phyloP scores from a whole-genome alignment of 2,797 vertebrate genomes.

The Microchirus variegatus region DNA sequence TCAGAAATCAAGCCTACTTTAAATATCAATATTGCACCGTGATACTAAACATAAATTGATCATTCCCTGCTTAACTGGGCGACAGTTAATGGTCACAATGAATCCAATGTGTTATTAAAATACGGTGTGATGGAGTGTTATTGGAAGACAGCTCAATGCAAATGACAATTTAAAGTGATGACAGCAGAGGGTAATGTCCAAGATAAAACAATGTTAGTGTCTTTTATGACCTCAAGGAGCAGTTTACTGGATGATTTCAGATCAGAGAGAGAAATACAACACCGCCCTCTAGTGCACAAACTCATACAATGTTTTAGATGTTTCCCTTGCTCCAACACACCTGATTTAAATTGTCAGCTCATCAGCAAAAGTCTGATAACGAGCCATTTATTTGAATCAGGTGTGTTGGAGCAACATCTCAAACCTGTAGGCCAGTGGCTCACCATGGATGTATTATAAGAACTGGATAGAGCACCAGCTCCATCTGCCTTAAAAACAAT shows the following conservation, averaged over 20 bases:
- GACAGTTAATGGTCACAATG: not conserved
- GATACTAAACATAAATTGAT: not conserved
- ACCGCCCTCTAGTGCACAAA: conserved; percentile 53
- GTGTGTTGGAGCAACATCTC: too few species aligned
- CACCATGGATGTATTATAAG: too few species aligned
- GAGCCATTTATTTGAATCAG: too few species aligned
- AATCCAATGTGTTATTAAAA: not conserved
- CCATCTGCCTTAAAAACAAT: too few species aligned
- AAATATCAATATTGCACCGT: conserved; percentile 25
- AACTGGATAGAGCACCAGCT: too few species aligned
- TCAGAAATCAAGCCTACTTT: conserved; percentile 46
- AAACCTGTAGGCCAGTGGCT: too few species aligned
- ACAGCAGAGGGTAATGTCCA: not conserved
- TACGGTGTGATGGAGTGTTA: not conserved
- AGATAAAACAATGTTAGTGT: not conserved
- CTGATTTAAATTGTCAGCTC: too few species aligned
- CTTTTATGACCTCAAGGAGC: not conserved
- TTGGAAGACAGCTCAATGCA: not conserved
- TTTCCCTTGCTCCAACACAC: too few species aligned
- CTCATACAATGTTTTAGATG: not conserved
- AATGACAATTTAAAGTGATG: not conserved
- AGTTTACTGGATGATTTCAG: not conserved
- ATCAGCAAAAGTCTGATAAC: too few species aligned
- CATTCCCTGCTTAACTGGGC: conserved; percentile 1
- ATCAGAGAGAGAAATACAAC: conserved; percentile 32